Conservation (phyloP, 1,140 invertebrate genomes). For the Drosophila ananassae region DNA sequence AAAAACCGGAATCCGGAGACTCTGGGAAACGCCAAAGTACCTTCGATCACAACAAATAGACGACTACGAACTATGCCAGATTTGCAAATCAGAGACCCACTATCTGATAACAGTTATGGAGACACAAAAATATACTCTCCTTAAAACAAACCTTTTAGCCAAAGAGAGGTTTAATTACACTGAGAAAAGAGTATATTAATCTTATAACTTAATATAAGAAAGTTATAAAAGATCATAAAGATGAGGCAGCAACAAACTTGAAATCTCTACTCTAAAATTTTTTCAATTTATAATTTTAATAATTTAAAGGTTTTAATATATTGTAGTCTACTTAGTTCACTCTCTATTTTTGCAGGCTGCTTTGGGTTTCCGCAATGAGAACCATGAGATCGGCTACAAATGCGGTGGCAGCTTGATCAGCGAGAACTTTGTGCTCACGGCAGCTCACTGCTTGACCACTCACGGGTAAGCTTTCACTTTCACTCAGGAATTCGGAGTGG, state of each 20-base stretch:
- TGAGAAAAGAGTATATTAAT: neutral
- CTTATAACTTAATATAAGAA: neutral
- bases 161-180: neutral
- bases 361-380: conserved; percentile 48
- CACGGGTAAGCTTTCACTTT: conserved; percentile 51
- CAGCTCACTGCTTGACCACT: conserved; percentile 56
- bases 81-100: conserved; percentile 19
- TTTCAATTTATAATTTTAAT: no score
- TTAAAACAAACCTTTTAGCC: neutral
- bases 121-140: neutral
- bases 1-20: conserved; percentile 42
- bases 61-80: conserved; percentile 24
- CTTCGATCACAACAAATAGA: conserved; percentile 17
- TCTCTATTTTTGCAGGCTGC: conserved; percentile 44
- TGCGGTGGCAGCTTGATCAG: conserved; percentile 81
- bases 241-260: no score
- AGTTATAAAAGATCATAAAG: neutral
- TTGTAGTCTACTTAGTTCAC: neutral
- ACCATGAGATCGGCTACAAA: conserved; percentile 57
- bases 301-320: neutral
- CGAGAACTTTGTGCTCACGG: conserved; percentile 66
- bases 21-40: conserved; percentile 26
- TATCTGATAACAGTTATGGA: conserved; percentile 34
- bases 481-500: neutral
- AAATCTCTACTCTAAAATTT: no score